Percentiles rank a stretch among this genome's conserved stretches.
Evolutionary conservation across 2,113 vertebrate genomes (phyloP).

Genomic region (Cromileptes altivelis): DNA sequence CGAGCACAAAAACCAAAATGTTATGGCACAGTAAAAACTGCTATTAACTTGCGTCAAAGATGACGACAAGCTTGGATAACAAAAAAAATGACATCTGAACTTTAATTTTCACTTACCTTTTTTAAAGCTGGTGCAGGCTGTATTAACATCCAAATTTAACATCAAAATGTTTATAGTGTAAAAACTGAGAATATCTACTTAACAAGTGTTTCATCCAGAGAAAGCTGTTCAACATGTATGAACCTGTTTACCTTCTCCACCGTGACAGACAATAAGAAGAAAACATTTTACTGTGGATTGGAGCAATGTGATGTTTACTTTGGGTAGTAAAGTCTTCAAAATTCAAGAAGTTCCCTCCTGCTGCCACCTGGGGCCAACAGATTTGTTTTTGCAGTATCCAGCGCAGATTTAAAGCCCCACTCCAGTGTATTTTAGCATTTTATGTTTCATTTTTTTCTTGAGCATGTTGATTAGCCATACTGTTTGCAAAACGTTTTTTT

Average conservation of each 20-base stretch:
- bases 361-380: not conserved
- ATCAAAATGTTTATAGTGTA: constrained; percentile 18
- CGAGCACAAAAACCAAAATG: constrained; percentile 37
- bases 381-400: not conserved
- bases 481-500: too few relatives aligned
- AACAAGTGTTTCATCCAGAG: constrained; percentile 1
- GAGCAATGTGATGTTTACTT: not conserved
- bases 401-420: not conserved
- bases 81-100: not conserved
- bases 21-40: constrained; percentile 5
- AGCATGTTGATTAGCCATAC: too few relatives aligned
- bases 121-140: not conserved
- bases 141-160: not conserved
- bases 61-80: not conserved
- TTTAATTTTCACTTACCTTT: not conserved
- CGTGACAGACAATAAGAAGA: not conserved
- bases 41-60: not conserved
- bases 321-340: not conserved
- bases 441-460: too few relatives aligned
- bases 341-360: constrained; percentile 8
- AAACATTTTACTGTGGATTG: not conserved
- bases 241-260: not conserved
- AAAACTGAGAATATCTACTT: not conserved
- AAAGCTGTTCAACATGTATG: not conserved
- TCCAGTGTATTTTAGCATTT: too few relatives aligned